Percentiles rank a stretch among this genome's conserved stretches.
phyloP scores from a whole-genome alignment of 92 coral and sea anemone species.

The Umimayanthus chanpuru region DNA sequence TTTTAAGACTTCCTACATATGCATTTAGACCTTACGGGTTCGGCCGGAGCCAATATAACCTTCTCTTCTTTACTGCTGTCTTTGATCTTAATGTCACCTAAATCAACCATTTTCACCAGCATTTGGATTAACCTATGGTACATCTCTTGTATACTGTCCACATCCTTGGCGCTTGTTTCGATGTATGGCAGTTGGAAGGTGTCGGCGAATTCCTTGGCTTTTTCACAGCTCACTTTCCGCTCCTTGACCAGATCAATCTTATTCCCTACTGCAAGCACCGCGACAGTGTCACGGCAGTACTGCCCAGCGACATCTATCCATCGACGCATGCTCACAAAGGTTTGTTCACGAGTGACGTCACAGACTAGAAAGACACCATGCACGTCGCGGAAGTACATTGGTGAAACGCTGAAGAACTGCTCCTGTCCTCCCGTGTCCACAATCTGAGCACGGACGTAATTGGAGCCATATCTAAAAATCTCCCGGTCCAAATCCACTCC shows the following conservation, averaged over 20 bases:
- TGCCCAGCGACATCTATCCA: conserved; percentile 65
- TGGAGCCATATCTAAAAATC: conserved; percentile 66
- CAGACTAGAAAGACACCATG: conserved; percentile 78
- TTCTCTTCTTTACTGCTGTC: conserved; percentile 23
- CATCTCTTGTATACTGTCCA: conserved; percentile 64
- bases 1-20: conserved; percentile 9
- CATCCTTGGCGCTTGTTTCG: conserved; percentile 70
- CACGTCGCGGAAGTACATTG: conserved; percentile 73
- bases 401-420: conserved; percentile 62
- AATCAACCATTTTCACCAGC: conserved; percentile 61
- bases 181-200: conserved; percentile 57
- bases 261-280: conserved; percentile 71
- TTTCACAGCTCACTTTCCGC: conserved; percentile 49
- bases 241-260: conserved; percentile 55
- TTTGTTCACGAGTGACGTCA: conserved; percentile 64
- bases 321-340: conserved; percentile 55
- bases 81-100: conserved; percentile 47
- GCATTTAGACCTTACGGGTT: conserved; percentile 3
- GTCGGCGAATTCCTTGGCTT: conserved; percentile 58
- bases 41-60: conserved; percentile 22
- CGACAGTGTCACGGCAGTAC: conserved; percentile 55
- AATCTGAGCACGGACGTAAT: conserved; percentile 56
- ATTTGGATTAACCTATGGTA: conserved; percentile 59
- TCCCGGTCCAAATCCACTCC: conserved; percentile 67
- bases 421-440: conserved; percentile 88